Evolutionary conservation across 37 sponge, comb jelly and placozoan genomes (phyloP), one percentile per base, ranked within the genome.

Genomic region (Petrosia ficiformis): DNA sequence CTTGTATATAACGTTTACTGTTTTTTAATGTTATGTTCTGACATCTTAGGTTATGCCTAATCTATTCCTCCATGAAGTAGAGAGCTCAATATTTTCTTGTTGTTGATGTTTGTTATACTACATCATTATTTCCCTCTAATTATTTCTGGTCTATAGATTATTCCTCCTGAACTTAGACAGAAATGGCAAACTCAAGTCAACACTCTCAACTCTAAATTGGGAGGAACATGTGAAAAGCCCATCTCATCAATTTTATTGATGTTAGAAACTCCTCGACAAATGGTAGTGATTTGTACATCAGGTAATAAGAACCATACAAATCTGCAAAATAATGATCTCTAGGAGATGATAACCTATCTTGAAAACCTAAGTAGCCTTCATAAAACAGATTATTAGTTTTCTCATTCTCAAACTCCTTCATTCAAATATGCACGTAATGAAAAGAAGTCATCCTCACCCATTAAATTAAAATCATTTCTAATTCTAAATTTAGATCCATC

Each of bases 221-320:
- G 82, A 28, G 82, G 82, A 11, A 71, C 72, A 6, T 8, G 44
- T 39, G 71, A 70, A 4, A 42, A 39, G 6, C 82, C 82, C 57
- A 81, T 81, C 56, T 70, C 72, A 54, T 73, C 74, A 73, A 44
- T 81, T 2, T 33, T 81, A 31, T 6, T 81, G 34, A 81, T 72
- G 68, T 57, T 81, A 56, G 82, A 73, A 57, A 73, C 74, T 34
- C 82, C 82, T 2, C 54, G 52, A 31, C 65, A 71, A 1, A 81
- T 81, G 72, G 74, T 81, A 67, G 82, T 81, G 22, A 57, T 81
- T 25, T 73, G 82, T 32, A 81, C 74, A 5, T 73, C 82, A 38
- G 82, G 82, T 81, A 21, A 42, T n/a, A n/a, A n/a, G n/a, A n/a
- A n/a, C n/a, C 63, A 16, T 16, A 6, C 28, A 26, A 5, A 54